Evolutionary conservation across 1,140 invertebrate genomes (phyloP), one percentile per base, ranked within the genome.

Genomic region (Fopius arisanus): DNA sequence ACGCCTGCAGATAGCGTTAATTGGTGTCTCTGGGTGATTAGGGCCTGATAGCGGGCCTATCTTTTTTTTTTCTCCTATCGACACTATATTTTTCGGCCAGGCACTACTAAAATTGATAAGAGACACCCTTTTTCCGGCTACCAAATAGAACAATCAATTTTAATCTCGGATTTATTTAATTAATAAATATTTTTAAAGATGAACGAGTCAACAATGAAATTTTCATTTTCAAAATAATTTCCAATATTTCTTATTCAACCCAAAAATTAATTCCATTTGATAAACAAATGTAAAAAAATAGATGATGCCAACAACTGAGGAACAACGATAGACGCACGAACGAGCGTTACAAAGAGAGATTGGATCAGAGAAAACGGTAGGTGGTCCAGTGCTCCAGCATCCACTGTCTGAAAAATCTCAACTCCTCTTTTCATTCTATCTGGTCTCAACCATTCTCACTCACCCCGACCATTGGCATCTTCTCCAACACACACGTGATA

Each of bases 351-450:
- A 76, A 73, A 84, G 85, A 87, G 76, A 85, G 86, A 88, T 88
- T 82, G 79, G 84, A 88, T 87, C 86, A 83, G 82, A 10, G 54
- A 26, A 78, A 80, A 86, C 86, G 83, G 87, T 88, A 87, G 87
- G 85, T 87, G 86, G 86, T 87, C 86, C 85, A 72, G 51, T 76
- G 81, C 66, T 76, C 78, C 75, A 76, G 75, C 77, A 77, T 82
- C 74, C 78, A 75, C 73, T 80, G 43, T 48, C 72, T 21, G 40
- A 40, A 21, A 66, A 70, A 70, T 48, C 31, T 70, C 48, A 54
- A 51, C 67, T 71, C 70, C 67, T 74, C 70, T 77, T 77, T 76
- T 78, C 78, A 69, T 77, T 70, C 63, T 71, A 62, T 72, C 65
- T 73, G 40, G 41, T 62, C 31, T 70, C 40, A 28, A 69, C 73